Evolutionary conservation across 2,797 vertebrate species (phyloP), one percentile per base, ranked within the genome.

Genomic region (Anas georgica): DNA sequence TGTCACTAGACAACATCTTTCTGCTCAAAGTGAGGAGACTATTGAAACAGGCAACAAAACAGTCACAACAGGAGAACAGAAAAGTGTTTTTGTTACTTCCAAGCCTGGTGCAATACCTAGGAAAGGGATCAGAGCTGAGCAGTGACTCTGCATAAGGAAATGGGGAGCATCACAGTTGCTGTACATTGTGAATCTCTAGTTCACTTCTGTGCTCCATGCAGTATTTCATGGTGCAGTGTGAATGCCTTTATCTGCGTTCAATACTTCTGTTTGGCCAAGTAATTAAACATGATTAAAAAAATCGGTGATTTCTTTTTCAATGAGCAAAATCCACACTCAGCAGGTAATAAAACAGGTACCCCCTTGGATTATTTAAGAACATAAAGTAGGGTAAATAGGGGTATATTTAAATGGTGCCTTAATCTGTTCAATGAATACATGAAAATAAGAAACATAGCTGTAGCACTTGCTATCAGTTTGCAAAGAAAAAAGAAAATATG

Each of bases 121-220:
- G 33, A 60, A 59, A 56, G 20, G 46, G 23, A 72, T 21, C 16
- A 14, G 8, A 1, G 0, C 28, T 25, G 35, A 39, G 7, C n/a
- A 1, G 1, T 25, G 60, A 33, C 26, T 37, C 46, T 16, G 11
- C 7, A 4, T 8, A 54, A 60, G 18, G 7, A 22, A 66, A n/a
- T 1, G 0, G 14, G 28, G 58, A 64, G 17, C 39, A 59, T 22
- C 52, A 28, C 1, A 1, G 43, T 13, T 0, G 0, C 26, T 41
- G 21, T 48, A 80, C 28, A 29, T 15, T 58, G n/a, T 26, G 35
- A 11, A 37, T 33, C 28, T 31, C 63, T 23, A 31, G 26, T 9
- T 54, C 1, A 0, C 10, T n/a, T 62, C 28, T 45, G 28, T 11
- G 23, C 7, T 17, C 12, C 13, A 15, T 1, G 1, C 2, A 6